Evolutionary conservation across 2,113 vertebrate genomes (phyloP), one percentile per base, ranked within the genome.

Genomic region (Procavia capensis): DNA sequence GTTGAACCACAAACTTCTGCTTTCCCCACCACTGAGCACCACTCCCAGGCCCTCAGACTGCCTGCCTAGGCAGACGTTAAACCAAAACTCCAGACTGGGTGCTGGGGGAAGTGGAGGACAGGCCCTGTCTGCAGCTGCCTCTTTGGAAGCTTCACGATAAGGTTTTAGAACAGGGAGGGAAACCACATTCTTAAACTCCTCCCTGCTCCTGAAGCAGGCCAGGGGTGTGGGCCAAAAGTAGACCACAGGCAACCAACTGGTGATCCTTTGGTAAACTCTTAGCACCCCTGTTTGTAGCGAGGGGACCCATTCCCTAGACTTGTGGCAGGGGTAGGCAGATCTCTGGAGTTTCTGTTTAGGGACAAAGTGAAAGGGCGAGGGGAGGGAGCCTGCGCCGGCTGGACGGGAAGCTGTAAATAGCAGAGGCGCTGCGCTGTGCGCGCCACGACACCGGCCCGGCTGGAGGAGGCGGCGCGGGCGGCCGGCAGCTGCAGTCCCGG

Each of bases 1-100:
- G 64, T 88, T 97, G 95, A 64, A n/a, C 90, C 81, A 2, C 88
- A 90, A 68, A 97, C 97, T 97, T 98, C 97, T 97, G 96, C 95
- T 96, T 97, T 94, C 22, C 64, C 79, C 20, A 31, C 6, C 66
- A 5, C 47, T 43, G 8, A n/a, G 66, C 45, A 19, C 50, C 61
- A n/a, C 2, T 34, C 9, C 4, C 75, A 45, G 70, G 75, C 94
- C 68, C n/a, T 61, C 64, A 4, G 54, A 64, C n/a, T 0, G 22
- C 59, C 81, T 61, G 31, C 72, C 45, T 20, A 16, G 72, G 66
- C 43, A 72, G 95, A 90, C 63, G 85, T 22, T 41, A 83, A 85
- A 70, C 36, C 45, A 83, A 83, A 54, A 72, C 75, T n/a, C 50
- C 50, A 19, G 9, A 11, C 82, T 31, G 17, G 70, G 36, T 4